A percentile compares a stretch with the other conserved stretches of the same genome.
Evolutionary conservation across 1,140 invertebrate genomes (phyloP).

Genomic region (Leptoteleia sp.): DNA sequence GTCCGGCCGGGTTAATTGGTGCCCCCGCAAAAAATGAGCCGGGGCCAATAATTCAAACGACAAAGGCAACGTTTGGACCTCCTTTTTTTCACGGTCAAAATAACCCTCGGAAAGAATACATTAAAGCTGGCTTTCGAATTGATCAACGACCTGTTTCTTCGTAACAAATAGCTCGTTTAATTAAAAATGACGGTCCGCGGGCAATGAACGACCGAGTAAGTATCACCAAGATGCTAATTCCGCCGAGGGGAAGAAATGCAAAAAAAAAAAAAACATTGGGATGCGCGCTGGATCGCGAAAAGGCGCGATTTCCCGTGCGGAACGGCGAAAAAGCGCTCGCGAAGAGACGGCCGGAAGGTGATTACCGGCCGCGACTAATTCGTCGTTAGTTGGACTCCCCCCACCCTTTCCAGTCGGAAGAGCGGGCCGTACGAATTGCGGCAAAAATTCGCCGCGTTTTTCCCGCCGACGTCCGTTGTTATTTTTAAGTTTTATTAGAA

Average conservation of each 20-base stretch:
- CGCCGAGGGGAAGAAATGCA: conserved; percentile 5
- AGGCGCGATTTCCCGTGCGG: conserved; percentile 41
- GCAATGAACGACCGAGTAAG: conserved; percentile 36
- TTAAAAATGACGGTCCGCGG: conserved; percentile 51
- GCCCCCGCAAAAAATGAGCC: conserved; percentile 23
- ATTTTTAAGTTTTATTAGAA: no score
- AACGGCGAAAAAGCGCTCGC: conserved; percentile 15
- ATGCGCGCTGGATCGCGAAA: conserved; percentile 25
- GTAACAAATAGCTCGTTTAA: conserved; percentile 36
- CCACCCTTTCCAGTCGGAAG: no score
- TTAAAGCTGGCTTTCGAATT: conserved; percentile 44
- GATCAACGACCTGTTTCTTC: conserved; percentile 44
- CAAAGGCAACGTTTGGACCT: conserved; percentile 27
- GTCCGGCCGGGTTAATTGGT: conserved; percentile 36
- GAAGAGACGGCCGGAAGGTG: conserved; percentile 17
- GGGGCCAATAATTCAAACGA: conserved; percentile 50
- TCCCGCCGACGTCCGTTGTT: no score
- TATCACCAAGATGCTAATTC: conserved; percentile 51
- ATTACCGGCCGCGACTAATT: conserved; percentile 46
- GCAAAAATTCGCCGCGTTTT: no score
- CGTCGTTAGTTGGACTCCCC: no score
- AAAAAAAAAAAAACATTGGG: conserved; percentile 18
- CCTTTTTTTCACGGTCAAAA: conserved; percentile 26
- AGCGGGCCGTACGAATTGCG: no score
- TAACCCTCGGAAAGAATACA: conserved; percentile 41